A percentile compares a stretch with the other conserved stretches of the same genome.
These are phyloP conservation scores for Acipenser oxyrinchus DNA, from an alignment of 2,797 vertebrate species.

Conservation along the genomic window DNA sequence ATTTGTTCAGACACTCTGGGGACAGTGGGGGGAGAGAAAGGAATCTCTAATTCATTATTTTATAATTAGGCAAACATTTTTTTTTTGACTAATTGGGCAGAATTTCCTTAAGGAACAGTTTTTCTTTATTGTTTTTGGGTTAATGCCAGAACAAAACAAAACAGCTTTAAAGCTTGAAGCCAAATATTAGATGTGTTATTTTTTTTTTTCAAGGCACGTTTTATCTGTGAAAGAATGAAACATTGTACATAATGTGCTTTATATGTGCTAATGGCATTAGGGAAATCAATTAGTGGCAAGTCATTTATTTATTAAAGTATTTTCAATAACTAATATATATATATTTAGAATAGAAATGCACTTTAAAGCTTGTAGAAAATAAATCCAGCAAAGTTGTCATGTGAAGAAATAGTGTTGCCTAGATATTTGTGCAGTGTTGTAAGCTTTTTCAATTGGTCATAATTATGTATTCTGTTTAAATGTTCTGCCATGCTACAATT, in stretches of 20 bases:
- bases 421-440: too few relatives aligned
- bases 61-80: conserved; percentile 1
- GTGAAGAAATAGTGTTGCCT: too few relatives aligned
- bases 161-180: not conserved
- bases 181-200: not conserved
- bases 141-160: not conserved
- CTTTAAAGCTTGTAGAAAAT: too few relatives aligned
- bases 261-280: not conserved
- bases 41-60: not conserved
- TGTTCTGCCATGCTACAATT: too few relatives aligned
- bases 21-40: not conserved
- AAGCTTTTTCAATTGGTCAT: too few relatives aligned
- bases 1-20: conserved; percentile 2
- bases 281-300: not conserved
- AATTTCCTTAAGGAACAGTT: conserved; percentile 1
- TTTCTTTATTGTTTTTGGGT: not conserved
- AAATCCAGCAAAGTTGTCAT: too few relatives aligned
- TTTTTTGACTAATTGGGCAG: conserved; percentile 11
- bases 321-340: not conserved
- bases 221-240: not conserved
- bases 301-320: not conserved
- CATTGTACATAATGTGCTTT: not conserved
- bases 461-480: not conserved
- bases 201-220: not conserved
- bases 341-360: too few relatives aligned